Percentiles rank a stretch among this genome's conserved stretches.
These are phyloP conservation scores for Kuschelorhynchus macadamiae DNA, from an alignment of 2,888 invertebrate genomes.

Conservation along the genomic window DNA sequence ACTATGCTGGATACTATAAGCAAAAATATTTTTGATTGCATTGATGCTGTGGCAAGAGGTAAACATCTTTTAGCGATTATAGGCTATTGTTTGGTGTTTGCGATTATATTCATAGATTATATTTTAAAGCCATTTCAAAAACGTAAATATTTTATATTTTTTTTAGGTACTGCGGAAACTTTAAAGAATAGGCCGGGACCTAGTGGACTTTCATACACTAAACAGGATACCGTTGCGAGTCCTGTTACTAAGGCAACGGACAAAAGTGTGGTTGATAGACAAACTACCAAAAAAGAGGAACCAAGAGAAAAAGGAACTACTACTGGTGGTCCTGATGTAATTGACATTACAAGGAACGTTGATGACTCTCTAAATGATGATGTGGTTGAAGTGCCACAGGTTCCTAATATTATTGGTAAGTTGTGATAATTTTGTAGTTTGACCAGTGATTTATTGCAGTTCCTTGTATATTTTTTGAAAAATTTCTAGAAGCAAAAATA, in stretches of 20 bases:
- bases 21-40: conserved; percentile 56
- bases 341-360: neutral
- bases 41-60: conserved; percentile 62
- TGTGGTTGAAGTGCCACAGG: conserved; percentile 5
- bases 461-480: too few species aligned
- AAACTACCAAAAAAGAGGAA: neutral
- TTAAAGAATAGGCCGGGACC: neutral
- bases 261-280: neutral
- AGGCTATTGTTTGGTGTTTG: too few species aligned
- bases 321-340: neutral
- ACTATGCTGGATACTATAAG: neutral
- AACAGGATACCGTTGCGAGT: neutral
- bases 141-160: too few species aligned
- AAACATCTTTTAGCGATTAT: too few species aligned
- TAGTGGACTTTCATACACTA: neutral
- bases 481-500: too few species aligned
- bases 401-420: conserved; percentile 20
- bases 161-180: conserved; percentile 1
- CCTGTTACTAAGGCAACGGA: neutral
- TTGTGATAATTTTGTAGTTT: neutral
- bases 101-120: too few species aligned
- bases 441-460: too few species aligned
- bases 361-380: conserved; percentile 7
- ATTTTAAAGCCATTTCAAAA: too few species aligned
- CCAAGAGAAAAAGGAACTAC: too few species aligned